Percentiles rank a stretch among this genome's conserved stretches.
Conservation (phyloP, 2,797 vertebrate species). For the Tauraco hartlaubi region DNA sequence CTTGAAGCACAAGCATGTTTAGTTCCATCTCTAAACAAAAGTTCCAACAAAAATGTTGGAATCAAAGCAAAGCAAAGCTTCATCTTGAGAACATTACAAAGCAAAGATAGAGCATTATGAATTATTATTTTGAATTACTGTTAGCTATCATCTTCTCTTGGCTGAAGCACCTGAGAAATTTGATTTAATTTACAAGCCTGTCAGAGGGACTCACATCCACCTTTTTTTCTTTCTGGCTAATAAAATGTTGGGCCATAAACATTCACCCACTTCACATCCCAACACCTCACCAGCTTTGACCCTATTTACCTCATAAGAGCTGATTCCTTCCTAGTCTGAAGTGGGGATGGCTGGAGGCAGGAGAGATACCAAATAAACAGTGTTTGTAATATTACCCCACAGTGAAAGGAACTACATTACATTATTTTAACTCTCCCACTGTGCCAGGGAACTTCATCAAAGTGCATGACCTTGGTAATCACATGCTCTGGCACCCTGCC, state of each 20-base stretch:
- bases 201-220: not conserved
- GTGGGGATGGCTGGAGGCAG: constrained; percentile 17
- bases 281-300: not conserved
- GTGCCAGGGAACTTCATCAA: constrained; percentile 60
- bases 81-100: not conserved
- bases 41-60: not conserved
- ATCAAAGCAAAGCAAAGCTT: constrained; percentile 12
- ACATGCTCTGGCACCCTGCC: constrained; percentile 24
- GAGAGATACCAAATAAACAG: constrained; percentile 30
- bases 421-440: constrained; percentile 42
- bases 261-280: not conserved
- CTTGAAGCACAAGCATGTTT: not conserved
- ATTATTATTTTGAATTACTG: not conserved
- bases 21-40: not conserved
- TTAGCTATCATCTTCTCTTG: constrained; percentile 17
- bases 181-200: not conserved
- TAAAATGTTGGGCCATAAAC: constrained; percentile 16
- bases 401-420: not conserved
- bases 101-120: not conserved
- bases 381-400: not conserved
- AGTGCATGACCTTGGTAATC: constrained; percentile 28
- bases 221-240: not conserved
- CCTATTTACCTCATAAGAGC: not conserved
- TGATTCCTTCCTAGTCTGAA: not conserved
- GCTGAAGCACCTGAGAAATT: constrained; percentile 28